Evolutionary conservation across 1,140 invertebrate species (phyloP).

Genomic region (Halesus radiatus): DNA sequence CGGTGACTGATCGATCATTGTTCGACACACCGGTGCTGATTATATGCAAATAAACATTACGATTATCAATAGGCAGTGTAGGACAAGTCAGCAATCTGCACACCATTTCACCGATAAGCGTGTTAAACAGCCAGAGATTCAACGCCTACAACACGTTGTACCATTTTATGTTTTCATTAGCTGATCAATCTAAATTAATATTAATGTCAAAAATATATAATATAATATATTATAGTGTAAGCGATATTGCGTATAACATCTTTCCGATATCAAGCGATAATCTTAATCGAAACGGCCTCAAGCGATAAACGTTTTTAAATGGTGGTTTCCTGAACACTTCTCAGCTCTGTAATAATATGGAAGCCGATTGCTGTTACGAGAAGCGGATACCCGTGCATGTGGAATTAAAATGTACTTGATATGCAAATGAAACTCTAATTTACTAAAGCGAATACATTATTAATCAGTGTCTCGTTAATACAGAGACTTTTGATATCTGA

Average conservation of each 20-base stretch:
- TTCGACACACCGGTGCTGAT: neutral
- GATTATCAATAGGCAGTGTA: neutral
- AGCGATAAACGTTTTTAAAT: slow-evolving; percentile 30
- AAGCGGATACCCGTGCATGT: slow-evolving; percentile 14
- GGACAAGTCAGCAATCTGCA: neutral
- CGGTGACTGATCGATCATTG: slow-evolving; percentile 9
- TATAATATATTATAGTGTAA: too few relatives aligned
- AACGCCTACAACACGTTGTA: neutral
- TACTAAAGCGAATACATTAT: slow-evolving; percentile 2
- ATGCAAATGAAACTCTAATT: slow-evolving; percentile 23
- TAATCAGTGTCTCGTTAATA: slow-evolving; percentile 11
- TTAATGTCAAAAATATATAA: too few relatives aligned
- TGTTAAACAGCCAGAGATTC: neutral
- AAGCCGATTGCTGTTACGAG: neutral
- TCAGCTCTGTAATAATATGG: neutral
- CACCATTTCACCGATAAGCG: neutral
- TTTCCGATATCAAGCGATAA: slow-evolving; percentile 21
- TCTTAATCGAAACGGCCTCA: slow-evolving; percentile 12
- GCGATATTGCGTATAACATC: neutral
- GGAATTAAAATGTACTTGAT: slow-evolving; percentile 12
- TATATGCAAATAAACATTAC: neutral
- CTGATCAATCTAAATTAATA: neutral
- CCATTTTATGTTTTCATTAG: neutral
- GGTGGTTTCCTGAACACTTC: neutral
- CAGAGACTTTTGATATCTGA: slow-evolving; percentile 13